These are phyloP conservation scores for Macquaria australasica DNA, from an alignment of 2,113 vertebrate genomes.

Conservation along the genomic window DNA sequence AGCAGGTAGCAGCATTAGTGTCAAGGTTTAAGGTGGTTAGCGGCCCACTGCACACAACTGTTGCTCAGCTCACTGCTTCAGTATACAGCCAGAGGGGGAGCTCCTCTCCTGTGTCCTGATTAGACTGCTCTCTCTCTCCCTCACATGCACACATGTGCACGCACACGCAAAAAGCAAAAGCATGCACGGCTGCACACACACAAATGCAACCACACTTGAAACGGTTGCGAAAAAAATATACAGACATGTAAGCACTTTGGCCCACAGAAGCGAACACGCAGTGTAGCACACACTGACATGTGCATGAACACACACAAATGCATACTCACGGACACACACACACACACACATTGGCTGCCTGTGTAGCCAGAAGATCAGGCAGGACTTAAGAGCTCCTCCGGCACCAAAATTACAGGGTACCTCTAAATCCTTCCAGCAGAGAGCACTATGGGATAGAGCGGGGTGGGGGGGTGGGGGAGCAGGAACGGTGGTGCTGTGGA, in stretches of 20 bases:
- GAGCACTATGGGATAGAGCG: conserved; percentile 76
- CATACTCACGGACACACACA: conserved; percentile 44
- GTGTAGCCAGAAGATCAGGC: conserved; percentile 77
- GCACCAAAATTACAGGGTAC: conserved; percentile 82
- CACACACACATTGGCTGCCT: conserved; percentile 50
- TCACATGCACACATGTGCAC: not conserved
- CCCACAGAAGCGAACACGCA: conserved; percentile 33
- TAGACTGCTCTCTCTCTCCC: conserved; percentile 31
- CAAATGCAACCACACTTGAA: conserved; percentile 30
- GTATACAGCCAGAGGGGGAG: conserved; percentile 69
- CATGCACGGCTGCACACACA: conserved; percentile 28
- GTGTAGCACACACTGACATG: conserved; percentile 33
- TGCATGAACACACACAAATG: conserved; percentile 35
- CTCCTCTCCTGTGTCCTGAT: conserved; percentile 68
- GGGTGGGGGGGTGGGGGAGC: not conserved
- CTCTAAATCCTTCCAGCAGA: conserved; percentile 82
- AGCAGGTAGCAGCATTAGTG: conserved; percentile 58
- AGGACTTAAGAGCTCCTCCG: conserved; percentile 78
- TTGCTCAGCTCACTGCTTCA: conserved; percentile 69
- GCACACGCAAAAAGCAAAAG: not conserved
- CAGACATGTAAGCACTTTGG: conserved; percentile 47
- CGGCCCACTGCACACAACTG: conserved; percentile 63
- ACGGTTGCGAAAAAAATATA: conserved; percentile 46
- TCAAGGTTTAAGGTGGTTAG: conserved; percentile 61
- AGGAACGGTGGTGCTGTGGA: not conserved